Evolutionary conservation across 2,797 vertebrate genomes (phyloP).

Genomic region (Sebastiscus tertius): DNA sequence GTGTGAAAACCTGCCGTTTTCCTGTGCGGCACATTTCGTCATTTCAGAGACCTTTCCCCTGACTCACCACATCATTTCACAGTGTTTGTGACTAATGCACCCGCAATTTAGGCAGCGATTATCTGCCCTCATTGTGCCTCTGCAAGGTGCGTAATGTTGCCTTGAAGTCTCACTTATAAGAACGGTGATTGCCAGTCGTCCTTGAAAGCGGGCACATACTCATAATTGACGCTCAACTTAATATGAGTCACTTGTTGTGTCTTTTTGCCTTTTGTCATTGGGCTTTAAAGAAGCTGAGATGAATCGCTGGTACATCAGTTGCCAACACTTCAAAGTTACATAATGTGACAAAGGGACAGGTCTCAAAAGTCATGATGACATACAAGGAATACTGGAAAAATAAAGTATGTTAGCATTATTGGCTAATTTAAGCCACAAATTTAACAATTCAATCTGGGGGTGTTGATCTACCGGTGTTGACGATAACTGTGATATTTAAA

Average conservation of each 20-base stretch:
- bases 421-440: not conserved
- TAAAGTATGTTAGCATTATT: not conserved
- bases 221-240: constrained; percentile 2
- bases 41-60: constrained; percentile 25
- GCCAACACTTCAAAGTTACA: not conserved
- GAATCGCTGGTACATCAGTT: not conserved
- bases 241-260: constrained; percentile 31
- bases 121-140: constrained; percentile 30
- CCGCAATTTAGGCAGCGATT: constrained; percentile 35
- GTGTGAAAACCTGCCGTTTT: not conserved
- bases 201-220: constrained; percentile 5
- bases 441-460: not conserved
- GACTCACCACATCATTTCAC: constrained; percentile 23
- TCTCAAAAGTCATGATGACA: not conserved
- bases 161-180: constrained; percentile 34
- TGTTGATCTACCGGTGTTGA: too few species aligned
- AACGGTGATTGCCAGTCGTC: constrained; percentile 17
- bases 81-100: constrained; percentile 49
- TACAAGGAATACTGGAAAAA: not conserved
- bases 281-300: constrained; percentile 7
- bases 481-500: too few species aligned
- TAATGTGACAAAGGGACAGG: not conserved
- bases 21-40: not conserved
- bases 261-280: constrained; percentile 15
- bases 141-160: constrained; percentile 44